These are phyloP conservation scores for Clavelina lepadiformis DNA, from an alignment of 23 tunicate species.

Conservation along the genomic window DNA sequence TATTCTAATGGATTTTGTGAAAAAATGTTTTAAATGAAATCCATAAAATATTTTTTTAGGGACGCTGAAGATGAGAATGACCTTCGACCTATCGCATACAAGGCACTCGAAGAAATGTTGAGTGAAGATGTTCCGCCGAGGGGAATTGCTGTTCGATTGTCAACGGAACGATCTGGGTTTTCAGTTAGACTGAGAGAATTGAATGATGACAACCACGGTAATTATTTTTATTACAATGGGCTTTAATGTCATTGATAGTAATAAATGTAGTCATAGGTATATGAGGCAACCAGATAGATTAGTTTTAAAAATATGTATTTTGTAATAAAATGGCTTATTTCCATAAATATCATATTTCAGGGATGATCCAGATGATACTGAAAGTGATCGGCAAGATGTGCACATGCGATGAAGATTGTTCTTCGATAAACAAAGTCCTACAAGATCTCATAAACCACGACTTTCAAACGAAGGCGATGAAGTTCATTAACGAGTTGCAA, in stretches of 20 bases:
- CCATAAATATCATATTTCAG: no score
- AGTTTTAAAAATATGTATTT: background rate
- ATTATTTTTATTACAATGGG: background rate
- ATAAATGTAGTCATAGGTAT: no score
- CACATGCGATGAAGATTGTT: background rate
- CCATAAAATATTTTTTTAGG: no score
- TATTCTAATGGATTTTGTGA: no score
- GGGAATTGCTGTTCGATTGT: slow-evolving; percentile 10
- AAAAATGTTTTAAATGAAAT: no score
- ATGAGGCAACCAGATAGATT: no score
- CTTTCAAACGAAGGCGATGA: background rate
- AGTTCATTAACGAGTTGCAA: background rate
- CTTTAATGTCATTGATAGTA: no score
- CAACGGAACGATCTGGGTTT: slow-evolving; percentile 20
- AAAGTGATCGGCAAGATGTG: background rate
- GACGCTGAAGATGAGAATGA: no score
- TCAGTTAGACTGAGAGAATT: background rate
- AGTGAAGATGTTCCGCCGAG: background rate
- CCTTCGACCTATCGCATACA: slow-evolving; percentile 7
- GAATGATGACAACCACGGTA: background rate
- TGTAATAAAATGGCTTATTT: no score
- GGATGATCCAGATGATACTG: slow-evolving; percentile 14
- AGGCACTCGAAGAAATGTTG: slow-evolving; percentile 2
- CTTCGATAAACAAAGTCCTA: background rate
- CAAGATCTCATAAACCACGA: background rate